phyloP scores from a whole-genome alignment of 2,888 invertebrate species.

The Caenorhabditis panamensis region DNA sequence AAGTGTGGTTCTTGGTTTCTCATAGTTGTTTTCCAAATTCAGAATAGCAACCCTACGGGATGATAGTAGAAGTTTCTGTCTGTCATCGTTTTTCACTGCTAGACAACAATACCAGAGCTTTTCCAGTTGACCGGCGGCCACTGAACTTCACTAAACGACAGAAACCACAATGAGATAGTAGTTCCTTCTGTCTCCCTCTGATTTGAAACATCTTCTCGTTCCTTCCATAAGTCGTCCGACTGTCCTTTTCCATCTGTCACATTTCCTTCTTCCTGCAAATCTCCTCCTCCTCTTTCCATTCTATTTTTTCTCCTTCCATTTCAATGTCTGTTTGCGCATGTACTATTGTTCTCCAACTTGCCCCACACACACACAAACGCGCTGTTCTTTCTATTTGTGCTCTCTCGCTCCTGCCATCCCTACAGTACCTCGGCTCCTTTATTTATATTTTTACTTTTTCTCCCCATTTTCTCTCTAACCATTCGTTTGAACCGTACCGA shows the following conservation, averaged over 20 bases:
- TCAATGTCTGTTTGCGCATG: conserved; percentile 40
- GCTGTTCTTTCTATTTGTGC: conserved; percentile 26
- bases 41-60: too few species aligned
- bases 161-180: too few species aligned
- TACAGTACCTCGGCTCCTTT: conserved; percentile 22
- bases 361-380: conserved; percentile 19
- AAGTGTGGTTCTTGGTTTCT: too few species aligned
- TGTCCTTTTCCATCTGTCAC: conserved; percentile 6
- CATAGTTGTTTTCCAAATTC: too few species aligned
- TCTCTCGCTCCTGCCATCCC: conserved; percentile 2
- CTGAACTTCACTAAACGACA: too few species aligned
- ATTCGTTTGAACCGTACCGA: not conserved
- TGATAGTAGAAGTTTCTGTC: too few species aligned
- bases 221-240: not conserved
- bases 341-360: conserved; percentile 54
- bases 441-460: conserved; percentile 53
- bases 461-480: not conserved
- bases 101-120: too few species aligned
- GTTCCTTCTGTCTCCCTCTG: too few species aligned
- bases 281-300: too few species aligned
- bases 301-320: not conserved
- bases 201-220: too few species aligned
- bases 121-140: too few species aligned
- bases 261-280: not conserved
- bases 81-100: too few species aligned